These are phyloP conservation scores for Morone chrysops DNA, from an alignment of 2,113 vertebrate species.

Conservation along the genomic window DNA sequence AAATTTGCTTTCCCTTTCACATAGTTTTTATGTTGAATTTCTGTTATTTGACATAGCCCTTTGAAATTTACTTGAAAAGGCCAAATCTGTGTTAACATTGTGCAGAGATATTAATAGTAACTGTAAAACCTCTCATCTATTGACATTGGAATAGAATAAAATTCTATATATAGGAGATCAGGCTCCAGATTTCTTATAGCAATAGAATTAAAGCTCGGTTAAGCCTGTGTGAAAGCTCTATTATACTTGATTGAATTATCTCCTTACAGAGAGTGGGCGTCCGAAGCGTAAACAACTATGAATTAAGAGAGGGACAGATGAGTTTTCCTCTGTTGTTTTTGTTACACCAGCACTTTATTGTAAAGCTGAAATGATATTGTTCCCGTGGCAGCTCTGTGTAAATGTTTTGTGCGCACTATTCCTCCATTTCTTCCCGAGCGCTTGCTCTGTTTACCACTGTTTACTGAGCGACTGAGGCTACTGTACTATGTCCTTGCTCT, in stretches of 20 bases:
- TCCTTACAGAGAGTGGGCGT: slow-evolving; percentile 35
- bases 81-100: slow-evolving; percentile 1
- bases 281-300: slow-evolving; percentile 62
- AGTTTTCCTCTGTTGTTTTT: slow-evolving; percentile 66
- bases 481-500: slow-evolving; percentile 72
- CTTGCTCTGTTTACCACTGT: slow-evolving; percentile 79
- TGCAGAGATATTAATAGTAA: background rate
- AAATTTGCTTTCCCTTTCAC: background rate
- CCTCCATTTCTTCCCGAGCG: slow-evolving; percentile 67
- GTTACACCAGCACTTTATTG: slow-evolving; percentile 73
- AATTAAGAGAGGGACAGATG: slow-evolving; percentile 47
- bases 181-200: slow-evolving; percentile 14
- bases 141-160: background rate
- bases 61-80: background rate
- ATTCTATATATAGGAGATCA: slow-evolving; percentile 38
- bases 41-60: background rate
- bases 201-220: slow-evolving; percentile 22
- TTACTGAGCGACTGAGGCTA: slow-evolving; percentile 77
- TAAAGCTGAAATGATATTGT: slow-evolving; percentile 80
- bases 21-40: background rate
- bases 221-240: slow-evolving; percentile 50
- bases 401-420: slow-evolving; percentile 77
- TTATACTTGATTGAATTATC: slow-evolving; percentile 71
- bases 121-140: background rate
- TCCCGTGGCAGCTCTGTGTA: slow-evolving; percentile 79